These are phyloP conservation scores for Vanessa cardui DNA, from an alignment of 2,888 invertebrate species.

Conservation along the genomic window DNA sequence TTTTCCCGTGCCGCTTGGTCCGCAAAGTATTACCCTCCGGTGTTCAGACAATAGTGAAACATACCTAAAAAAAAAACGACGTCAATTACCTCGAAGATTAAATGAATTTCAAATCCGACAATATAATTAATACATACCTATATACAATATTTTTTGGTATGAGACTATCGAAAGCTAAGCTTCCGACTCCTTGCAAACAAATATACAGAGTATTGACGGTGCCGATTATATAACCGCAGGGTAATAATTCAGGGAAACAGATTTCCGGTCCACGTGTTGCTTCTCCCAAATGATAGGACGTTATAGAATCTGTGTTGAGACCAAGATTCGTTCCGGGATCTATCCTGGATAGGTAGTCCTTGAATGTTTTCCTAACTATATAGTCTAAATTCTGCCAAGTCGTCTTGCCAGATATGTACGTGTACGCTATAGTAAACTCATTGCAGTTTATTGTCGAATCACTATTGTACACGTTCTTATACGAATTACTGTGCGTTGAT, in stretches of 20 bases:
- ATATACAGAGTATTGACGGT: conserved; percentile 93
- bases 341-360: conserved; percentile 95
- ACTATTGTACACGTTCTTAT: conserved; percentile 77
- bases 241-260: conserved; percentile 93
- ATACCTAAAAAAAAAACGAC: conserved; percentile 75
- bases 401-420: conserved; percentile 95
- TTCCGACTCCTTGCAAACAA: conserved; percentile 93
- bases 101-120: neutral
- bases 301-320: conserved; percentile 92
- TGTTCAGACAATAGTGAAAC: conserved; percentile 95
- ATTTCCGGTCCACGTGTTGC: conserved; percentile 90
- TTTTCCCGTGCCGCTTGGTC: conserved; percentile 98
- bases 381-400: conserved; percentile 98
- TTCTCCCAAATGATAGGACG: conserved; percentile 96
- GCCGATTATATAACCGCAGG: conserved; percentile 96
- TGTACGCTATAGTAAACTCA: conserved; percentile 92
- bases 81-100: neutral
- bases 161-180: conserved; percentile 96
- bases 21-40: conserved; percentile 96
- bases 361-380: conserved; percentile 94
- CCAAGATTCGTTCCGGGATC: conserved; percentile 96
- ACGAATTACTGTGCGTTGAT: conserved; percentile 78
- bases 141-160: conserved; percentile 98
- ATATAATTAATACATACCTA: conserved; percentile 80
- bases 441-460: conserved; percentile 84